These are phyloP conservation scores for Chaunax sp. DNA, from an alignment of 2,797 vertebrate species.

Conservation along the genomic window DNA sequence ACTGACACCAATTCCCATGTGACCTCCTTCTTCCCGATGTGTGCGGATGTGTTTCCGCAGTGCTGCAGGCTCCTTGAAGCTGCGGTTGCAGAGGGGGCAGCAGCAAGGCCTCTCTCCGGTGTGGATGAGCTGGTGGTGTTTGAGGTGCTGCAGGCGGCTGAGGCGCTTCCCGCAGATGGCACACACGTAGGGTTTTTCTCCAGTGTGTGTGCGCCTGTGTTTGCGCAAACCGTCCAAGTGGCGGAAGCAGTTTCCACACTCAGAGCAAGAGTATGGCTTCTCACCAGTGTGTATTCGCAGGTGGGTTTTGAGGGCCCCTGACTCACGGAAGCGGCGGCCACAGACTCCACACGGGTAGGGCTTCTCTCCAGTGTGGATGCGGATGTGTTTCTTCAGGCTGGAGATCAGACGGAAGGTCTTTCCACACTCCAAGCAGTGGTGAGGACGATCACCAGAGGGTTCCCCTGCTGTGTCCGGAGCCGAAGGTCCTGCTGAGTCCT, in stretches of 20 bases:
- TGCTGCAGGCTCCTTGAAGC: conserved; percentile 84
- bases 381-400: conserved; percentile 88
- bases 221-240: conserved; percentile 87
- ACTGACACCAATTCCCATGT: conserved; percentile 64
- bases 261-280: conserved; percentile 96
- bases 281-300: conserved; percentile 95
- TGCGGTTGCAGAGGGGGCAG: conserved; percentile 86
- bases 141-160: conserved; percentile 87
- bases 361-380: conserved; percentile 88
- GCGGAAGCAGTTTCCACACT: conserved; percentile 86
- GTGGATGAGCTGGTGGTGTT: conserved; percentile 89
- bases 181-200: conserved; percentile 86
- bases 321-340: conserved; percentile 86
- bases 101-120: conserved; percentile 85
- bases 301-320: conserved; percentile 86
- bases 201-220: conserved; percentile 86
- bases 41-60: conserved; percentile 85
- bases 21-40: conserved; percentile 81
- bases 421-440: conserved; percentile 86
- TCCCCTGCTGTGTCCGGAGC: conserved; percentile 63
- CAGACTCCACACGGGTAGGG: conserved; percentile 86
- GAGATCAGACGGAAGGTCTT: conserved; percentile 88
- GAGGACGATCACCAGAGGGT: conserved; percentile 79
- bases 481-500: conserved; percentile 71
- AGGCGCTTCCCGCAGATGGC: conserved; percentile 85